A percentile compares a stretch with the other conserved stretches of the same genome.
phyloP scores from a whole-genome alignment of 2,888 invertebrate species.

The Orthonevra nobilis region DNA sequence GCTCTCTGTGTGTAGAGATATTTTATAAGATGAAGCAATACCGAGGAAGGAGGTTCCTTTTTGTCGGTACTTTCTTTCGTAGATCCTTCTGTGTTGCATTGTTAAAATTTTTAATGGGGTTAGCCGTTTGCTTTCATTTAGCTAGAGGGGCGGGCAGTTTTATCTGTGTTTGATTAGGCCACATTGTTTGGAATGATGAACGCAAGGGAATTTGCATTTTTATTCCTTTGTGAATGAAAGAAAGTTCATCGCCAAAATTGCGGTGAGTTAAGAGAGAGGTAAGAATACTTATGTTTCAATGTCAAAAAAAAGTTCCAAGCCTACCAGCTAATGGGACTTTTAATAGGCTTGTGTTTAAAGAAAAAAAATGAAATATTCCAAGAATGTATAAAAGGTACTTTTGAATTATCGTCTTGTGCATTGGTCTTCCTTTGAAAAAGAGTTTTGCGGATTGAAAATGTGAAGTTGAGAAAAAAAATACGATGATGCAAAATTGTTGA shows the following conservation, averaged over 20 bases:
- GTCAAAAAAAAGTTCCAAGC: too few species aligned
- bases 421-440: too few species aligned
- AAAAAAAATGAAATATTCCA: too few species aligned
- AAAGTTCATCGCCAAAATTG: slow-evolving; percentile 38
- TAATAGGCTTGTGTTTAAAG: too few species aligned
- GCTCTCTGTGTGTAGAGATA: not conserved
- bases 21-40: slow-evolving; percentile 2
- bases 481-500: too few species aligned
- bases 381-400: too few species aligned
- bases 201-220: slow-evolving; percentile 55
- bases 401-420: too few species aligned
- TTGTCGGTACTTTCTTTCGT: slow-evolving; percentile 1
- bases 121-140: not conserved
- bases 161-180: slow-evolving; percentile 66
- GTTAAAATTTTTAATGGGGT: slow-evolving; percentile 44
- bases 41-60: not conserved
- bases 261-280: too few species aligned
- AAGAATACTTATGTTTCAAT: too few species aligned
- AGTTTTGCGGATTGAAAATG: too few species aligned
- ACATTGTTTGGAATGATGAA: slow-evolving; percentile 54
- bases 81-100: slow-evolving; percentile 56
- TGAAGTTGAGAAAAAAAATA: too few species aligned
- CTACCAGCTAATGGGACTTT: too few species aligned
- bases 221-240: slow-evolving; percentile 10
- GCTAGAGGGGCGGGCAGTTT: slow-evolving; percentile 5